phyloP scores from a whole-genome alignment of 2,113 vertebrate species.

The Clarias gariepinus region DNA sequence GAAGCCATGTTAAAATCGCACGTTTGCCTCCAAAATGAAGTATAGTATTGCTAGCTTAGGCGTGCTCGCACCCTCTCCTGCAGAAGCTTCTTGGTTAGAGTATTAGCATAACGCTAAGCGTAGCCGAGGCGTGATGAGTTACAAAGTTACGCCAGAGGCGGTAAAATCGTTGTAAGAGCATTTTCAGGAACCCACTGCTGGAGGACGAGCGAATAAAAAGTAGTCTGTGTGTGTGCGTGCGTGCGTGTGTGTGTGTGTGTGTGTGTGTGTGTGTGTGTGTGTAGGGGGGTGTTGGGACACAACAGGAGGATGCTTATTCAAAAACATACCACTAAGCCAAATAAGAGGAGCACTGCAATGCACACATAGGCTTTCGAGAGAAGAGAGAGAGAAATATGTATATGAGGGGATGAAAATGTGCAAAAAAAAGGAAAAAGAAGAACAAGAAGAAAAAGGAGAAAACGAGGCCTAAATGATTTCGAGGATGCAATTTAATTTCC shows the following conservation, averaged over 20 bases:
- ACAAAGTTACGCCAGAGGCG: constrained; percentile 75
- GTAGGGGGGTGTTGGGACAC: not conserved
- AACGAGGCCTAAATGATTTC: constrained; percentile 65
- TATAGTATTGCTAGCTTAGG: constrained; percentile 70
- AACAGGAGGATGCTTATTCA: constrained; percentile 70
- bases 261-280: constrained; percentile 1
- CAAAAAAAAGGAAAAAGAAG: constrained; percentile 22
- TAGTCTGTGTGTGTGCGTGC: not conserved
- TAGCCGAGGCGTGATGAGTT: constrained; percentile 81
- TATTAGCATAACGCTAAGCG: constrained; percentile 80
- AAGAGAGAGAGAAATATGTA: not conserved
- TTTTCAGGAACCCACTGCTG: constrained; percentile 76
- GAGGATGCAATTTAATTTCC: constrained; percentile 79
- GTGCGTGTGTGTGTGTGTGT: constrained; percentile 12
- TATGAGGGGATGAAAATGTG: constrained; percentile 40
- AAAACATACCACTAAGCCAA: constrained; percentile 40
- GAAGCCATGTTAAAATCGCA: not conserved
- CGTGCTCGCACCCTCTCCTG: constrained; percentile 76
- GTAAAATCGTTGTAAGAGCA: constrained; percentile 79
- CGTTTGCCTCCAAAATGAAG: not conserved
- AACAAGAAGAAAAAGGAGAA: constrained; percentile 53
- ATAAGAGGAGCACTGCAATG: not conserved
- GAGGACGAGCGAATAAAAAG: constrained; percentile 56
- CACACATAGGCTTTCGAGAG: constrained; percentile 22
- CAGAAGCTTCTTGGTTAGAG: constrained; percentile 80